phyloP scores from a whole-genome alignment of 1,140 invertebrate genomes.

The Monochamus saltuarius region DNA sequence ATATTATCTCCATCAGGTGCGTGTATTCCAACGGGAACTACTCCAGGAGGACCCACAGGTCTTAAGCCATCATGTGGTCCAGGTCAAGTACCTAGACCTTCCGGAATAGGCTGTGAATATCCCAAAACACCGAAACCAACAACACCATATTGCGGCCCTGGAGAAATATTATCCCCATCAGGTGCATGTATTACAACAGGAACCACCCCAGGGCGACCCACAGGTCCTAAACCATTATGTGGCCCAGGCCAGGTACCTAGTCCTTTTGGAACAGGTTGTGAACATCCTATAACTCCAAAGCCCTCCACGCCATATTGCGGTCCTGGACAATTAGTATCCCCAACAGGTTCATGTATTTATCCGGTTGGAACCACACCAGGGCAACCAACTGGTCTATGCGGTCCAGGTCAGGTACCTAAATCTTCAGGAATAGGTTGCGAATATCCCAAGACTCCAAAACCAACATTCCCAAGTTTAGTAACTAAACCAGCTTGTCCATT shows the following conservation, averaged over 20 bases:
- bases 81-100: neutral
- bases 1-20: neutral
- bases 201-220: neutral
- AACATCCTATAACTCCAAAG: neutral
- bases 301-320: neutral
- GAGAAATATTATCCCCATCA: conserved; percentile 1
- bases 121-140: neutral
- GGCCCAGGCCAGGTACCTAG: neutral
- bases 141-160: conserved; percentile 3
- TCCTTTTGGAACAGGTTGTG: neutral
- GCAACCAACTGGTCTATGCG: neutral
- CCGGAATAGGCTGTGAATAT: neutral
- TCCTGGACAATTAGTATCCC: neutral
- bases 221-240: neutral
- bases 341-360: neutral
- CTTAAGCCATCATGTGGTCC: neutral
- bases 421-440: too few relatives aligned
- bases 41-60: conserved; percentile 1
- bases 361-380: neutral
- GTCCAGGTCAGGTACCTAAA: neutral
- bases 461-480: conserved; percentile 6
- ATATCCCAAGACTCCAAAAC: neutral
- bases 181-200: conserved; percentile 7
- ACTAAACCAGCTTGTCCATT: conserved; percentile 15
- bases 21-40: neutral